phyloP scores from a whole-genome alignment of 2,113 vertebrate species.

The Origma solitaria region DNA sequence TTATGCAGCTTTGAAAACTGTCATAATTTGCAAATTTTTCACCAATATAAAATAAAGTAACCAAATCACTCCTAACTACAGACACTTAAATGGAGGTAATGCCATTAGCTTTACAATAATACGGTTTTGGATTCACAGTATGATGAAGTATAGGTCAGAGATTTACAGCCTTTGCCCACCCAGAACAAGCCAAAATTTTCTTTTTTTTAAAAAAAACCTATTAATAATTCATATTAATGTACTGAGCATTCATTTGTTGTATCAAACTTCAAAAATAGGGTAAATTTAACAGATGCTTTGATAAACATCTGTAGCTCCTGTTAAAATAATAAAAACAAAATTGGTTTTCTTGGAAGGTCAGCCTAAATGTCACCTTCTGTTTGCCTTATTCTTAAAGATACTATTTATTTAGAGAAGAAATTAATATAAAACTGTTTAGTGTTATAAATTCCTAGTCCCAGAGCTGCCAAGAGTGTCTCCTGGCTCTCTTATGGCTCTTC shows the following conservation, averaged over 20 bases:
- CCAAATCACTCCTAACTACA: not conserved
- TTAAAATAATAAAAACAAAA: slow-evolving; percentile 32
- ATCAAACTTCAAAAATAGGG: not conserved
- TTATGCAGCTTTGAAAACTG: not conserved
- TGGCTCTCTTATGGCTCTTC: not conserved
- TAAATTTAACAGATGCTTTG: not conserved
- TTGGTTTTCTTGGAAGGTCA: slow-evolving; percentile 10
- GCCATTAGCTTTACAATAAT: not conserved
- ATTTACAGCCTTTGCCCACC: not conserved
- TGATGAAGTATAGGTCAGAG: not conserved
- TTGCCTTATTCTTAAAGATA: not conserved
- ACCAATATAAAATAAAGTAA: not conserved
- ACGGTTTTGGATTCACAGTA: not conserved
- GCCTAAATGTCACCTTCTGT: not conserved
- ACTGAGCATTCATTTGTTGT: not conserved
- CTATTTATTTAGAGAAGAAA: not conserved
- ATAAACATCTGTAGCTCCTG: not conserved
- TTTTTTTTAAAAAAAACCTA: not conserved
- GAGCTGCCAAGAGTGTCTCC: not conserved
- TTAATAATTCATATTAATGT: not conserved
- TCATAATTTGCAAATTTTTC: not conserved
- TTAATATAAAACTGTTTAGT: not conserved
- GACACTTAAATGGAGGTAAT: not conserved
- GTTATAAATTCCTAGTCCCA: not conserved
- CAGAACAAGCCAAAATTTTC: not conserved